Percentiles rank a stretch among this genome's conserved stretches.
These are phyloP conservation scores for Tiliacea aurago DNA, from an alignment of 2,888 invertebrate genomes.

Conservation along the genomic window DNA sequence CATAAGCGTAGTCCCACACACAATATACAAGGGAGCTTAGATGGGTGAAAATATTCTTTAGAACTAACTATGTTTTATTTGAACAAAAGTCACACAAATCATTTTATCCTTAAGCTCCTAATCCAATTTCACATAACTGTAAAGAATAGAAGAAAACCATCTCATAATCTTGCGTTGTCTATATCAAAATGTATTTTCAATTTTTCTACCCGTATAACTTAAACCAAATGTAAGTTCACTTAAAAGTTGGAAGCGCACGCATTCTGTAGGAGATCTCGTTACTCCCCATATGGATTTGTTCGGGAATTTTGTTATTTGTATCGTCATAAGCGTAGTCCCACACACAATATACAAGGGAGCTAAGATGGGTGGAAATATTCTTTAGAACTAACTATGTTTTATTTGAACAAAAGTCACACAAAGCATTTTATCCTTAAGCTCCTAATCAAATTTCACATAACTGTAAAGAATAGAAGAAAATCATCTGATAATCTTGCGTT, in stretches of 20 bases:
- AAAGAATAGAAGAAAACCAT: constrained; percentile 18
- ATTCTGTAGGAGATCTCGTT: no score
- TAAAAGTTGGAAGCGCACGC: constrained; percentile 69
- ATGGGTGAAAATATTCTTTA: constrained; percentile 7
- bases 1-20: no score
- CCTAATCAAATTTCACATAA: constrained; percentile 27
- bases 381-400: no score
- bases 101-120: constrained; percentile 3
- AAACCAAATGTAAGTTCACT: constrained; percentile 65
- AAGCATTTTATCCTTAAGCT: constrained; percentile 4
- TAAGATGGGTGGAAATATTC: constrained; percentile 10
- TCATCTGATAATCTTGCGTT: constrained; percentile 15
- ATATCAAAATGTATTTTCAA: constrained; percentile 22
- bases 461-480: constrained; percentile 13
- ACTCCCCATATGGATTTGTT: no score
- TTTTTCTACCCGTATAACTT: constrained; percentile 42
- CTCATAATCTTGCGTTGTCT: constrained; percentile 13
- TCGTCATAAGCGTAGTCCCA: no score
- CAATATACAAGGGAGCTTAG: background rate
- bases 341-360: constrained; percentile 3
- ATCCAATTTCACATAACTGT: constrained; percentile 27
- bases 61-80: no score
- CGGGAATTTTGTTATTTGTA: no score
- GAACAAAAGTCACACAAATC: constrained; percentile 19
- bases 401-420: constrained; percentile 28